phyloP scores from a whole-genome alignment of 2,888 invertebrate species.

The Netelia fuscicornis region DNA sequence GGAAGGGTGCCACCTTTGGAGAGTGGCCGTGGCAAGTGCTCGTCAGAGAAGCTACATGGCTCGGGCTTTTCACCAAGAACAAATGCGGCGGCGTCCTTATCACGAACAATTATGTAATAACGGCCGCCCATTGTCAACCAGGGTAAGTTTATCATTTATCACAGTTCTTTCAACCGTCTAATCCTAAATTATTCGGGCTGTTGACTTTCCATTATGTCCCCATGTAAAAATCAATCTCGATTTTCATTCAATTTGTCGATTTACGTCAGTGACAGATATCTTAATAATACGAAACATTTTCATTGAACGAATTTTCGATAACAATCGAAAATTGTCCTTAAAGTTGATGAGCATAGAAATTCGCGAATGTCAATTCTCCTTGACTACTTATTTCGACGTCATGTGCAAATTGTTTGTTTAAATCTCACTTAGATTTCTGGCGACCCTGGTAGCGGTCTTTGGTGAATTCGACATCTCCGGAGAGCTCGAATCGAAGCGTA shows the following conservation, averaged over 20 bases:
- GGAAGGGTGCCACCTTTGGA: constrained; percentile 94
- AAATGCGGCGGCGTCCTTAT: constrained; percentile 98
- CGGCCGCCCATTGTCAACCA: constrained; percentile 98
- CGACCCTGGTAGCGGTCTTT: constrained; percentile 95
- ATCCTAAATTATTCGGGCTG: too few relatives aligned
- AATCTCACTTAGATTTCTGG: constrained; percentile 89
- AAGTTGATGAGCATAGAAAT: too few relatives aligned
- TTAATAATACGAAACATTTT: too few relatives aligned
- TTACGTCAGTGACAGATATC: too few relatives aligned
- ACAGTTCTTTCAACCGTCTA: background rate
- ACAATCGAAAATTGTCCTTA: too few relatives aligned
- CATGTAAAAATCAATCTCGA: too few relatives aligned
- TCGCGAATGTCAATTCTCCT: too few relatives aligned
- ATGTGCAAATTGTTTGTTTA: background rate
- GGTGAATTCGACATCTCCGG: constrained; percentile 96
- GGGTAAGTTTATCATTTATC: constrained; percentile 87
- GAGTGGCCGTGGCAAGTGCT: constrained; percentile 98
- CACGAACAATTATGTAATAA: constrained; percentile 93
- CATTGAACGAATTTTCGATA: too few relatives aligned
- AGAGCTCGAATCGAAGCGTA: constrained; percentile 91
- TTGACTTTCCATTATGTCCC: too few relatives aligned
- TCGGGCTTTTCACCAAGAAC: constrained; percentile 97
- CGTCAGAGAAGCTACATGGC: constrained; percentile 96
- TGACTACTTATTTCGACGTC: too few relatives aligned
- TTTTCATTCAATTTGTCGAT: too few relatives aligned